Percentiles rank a stretch among this genome's conserved stretches.
phyloP scores from a whole-genome alignment of 2,113 vertebrate species.

The Promerops cafer region DNA sequence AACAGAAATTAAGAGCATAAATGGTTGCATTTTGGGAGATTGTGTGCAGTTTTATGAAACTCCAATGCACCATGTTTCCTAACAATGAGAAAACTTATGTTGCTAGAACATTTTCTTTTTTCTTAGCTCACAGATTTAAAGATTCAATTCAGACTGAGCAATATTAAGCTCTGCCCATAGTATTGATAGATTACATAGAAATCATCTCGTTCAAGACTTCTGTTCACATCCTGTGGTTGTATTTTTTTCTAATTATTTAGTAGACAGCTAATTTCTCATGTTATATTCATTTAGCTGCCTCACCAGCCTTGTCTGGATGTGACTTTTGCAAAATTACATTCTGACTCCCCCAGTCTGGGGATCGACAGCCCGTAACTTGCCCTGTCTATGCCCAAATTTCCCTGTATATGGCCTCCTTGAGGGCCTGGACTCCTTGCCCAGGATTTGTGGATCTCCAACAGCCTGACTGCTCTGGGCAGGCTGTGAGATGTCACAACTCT shows the following conservation, averaged over 20 bases:
- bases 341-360: not conserved
- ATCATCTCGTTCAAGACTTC: not conserved
- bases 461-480: not conserved
- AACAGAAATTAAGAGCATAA: not conserved
- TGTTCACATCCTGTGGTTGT: not conserved
- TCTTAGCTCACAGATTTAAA: not conserved
- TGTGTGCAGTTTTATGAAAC: not conserved
- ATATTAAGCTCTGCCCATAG: not conserved
- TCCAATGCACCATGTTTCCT: not conserved
- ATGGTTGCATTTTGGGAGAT: not conserved
- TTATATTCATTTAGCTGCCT: not conserved
- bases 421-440: not conserved
- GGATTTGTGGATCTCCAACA: not conserved
- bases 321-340: not conserved
- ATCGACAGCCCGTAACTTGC: fast-evolving
- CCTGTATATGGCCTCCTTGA: not conserved
- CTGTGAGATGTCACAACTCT: not conserved
- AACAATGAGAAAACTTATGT: not conserved
- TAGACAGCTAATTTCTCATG: not conserved
- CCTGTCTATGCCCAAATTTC: not conserved
- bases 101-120: not conserved
- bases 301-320: not conserved
- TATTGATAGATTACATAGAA: not conserved
- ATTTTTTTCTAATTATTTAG: not conserved
- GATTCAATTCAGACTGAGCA: not conserved